phyloP scores from a whole-genome alignment of 2,113 vertebrate species.

The Podocnemis expansa region DNA sequence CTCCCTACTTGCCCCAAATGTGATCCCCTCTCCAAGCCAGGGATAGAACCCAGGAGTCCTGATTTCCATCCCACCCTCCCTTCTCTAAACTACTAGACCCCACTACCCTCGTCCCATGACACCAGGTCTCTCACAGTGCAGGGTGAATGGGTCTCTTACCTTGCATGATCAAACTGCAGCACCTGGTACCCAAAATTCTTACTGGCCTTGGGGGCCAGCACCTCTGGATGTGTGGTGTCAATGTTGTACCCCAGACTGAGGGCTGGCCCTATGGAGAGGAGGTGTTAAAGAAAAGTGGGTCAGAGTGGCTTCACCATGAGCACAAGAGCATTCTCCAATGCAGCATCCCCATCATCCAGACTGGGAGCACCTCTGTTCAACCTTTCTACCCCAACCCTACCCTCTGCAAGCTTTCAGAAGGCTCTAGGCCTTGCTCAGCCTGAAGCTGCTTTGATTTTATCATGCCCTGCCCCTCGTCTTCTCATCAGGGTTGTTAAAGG shows the following conservation, averaged over 20 bases:
- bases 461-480: too few relatives aligned
- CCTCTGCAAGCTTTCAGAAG: too few relatives aligned
- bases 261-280: not conserved
- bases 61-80: too few relatives aligned
- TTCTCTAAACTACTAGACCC: not conserved
- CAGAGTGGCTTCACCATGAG: not conserved
- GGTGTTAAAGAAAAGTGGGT: not conserved
- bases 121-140: too few relatives aligned
- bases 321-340: not conserved
- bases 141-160: conserved; percentile 15
- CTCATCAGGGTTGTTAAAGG: too few relatives aligned
- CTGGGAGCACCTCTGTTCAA: not conserved
- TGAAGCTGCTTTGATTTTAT: too few relatives aligned
- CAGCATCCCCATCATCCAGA: not conserved
- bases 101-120: not conserved
- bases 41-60: not conserved
- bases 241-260: conserved; percentile 37
- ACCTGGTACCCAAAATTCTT: conserved; percentile 61
- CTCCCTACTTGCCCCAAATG: too few relatives aligned
- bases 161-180: conserved; percentile 13
- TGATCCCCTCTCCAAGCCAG: too few relatives aligned
- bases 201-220: not conserved
- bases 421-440: too few relatives aligned
- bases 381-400: not conserved
- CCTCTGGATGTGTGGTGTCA: not conserved